Evolutionary conservation across 2,113 vertebrate species (phyloP).

Genomic region (Marcusenius ussheri): DNA sequence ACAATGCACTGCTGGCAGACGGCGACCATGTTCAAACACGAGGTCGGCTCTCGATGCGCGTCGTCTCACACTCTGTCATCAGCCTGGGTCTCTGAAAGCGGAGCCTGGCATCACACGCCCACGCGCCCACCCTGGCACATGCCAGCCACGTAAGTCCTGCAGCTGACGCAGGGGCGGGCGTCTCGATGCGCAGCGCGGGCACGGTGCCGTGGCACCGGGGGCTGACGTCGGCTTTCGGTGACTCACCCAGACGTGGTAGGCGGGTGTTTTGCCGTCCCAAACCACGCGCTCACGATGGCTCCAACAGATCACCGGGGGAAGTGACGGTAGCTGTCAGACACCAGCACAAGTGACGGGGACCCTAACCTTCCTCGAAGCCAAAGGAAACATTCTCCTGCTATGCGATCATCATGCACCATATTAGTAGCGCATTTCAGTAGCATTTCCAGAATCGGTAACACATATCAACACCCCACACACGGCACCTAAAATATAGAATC

Average conservation of each 20-base stretch:
- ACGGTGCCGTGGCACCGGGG: background rate
- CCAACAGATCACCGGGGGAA: background rate
- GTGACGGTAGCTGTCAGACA: background rate
- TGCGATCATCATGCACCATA: background rate
- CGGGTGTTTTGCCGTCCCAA: background rate
- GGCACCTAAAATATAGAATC: background rate
- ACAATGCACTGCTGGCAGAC: background rate
- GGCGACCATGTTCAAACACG: background rate
- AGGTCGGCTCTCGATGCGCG: background rate
- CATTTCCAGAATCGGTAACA: background rate
- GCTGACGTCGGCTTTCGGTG: background rate
- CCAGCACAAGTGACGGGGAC: background rate
- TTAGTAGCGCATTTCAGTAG: background rate
- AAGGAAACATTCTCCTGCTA: background rate
- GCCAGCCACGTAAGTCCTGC: background rate
- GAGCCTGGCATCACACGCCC: background rate
- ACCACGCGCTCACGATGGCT: background rate
- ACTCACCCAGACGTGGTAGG: background rate
- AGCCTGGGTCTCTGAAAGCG: background rate
- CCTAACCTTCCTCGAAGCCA: background rate
- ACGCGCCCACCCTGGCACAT: background rate
- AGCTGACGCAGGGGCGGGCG: background rate
- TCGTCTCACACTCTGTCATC: background rate
- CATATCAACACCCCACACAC: background rate
- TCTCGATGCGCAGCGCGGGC: background rate